Evolutionary conservation across 2,797 vertebrate species (phyloP).

Genomic region (Enteromius treurensis): DNA sequence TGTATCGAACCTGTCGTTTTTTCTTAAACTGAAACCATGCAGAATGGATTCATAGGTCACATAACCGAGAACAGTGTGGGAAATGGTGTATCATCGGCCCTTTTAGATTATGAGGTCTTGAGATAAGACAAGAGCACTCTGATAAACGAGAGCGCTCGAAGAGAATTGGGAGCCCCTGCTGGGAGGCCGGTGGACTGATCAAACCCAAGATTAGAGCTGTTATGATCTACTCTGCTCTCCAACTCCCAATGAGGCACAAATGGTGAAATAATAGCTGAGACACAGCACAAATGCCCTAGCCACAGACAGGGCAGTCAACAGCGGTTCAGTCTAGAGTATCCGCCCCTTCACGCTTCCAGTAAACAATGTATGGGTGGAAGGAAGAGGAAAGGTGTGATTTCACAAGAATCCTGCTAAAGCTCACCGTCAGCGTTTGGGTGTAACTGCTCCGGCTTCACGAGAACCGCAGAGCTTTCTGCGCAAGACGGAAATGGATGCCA

Average conservation of each 20-base stretch:
- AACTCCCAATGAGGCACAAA: constrained; percentile 23
- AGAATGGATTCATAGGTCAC: constrained; percentile 17
- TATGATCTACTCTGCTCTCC: constrained; percentile 43
- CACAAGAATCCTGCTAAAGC: constrained; percentile 41
- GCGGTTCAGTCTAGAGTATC: neutral
- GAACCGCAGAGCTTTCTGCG: neutral
- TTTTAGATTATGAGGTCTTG: constrained; percentile 47
- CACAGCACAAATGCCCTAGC: constrained; percentile 12
- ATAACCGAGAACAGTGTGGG: neutral
- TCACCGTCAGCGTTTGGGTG: constrained; percentile 39
- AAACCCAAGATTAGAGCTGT: constrained; percentile 47
- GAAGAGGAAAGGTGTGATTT: constrained; percentile 52
- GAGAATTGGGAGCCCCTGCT: constrained; percentile 43
- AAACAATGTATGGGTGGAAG: constrained; percentile 28
- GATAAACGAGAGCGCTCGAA: constrained; percentile 43
- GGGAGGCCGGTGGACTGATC: constrained; percentile 43
- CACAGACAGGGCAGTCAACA: constrained; percentile 26
- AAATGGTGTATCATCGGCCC: constrained; percentile 28
- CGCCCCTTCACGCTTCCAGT: neutral
- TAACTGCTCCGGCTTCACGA: constrained; percentile 25
- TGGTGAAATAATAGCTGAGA: constrained; percentile 43
- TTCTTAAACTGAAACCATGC: constrained; percentile 2
- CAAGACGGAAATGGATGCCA: constrained; percentile 48
- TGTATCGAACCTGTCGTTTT: neutral
- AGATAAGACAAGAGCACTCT: constrained; percentile 49